phyloP scores from a whole-genome alignment of 30 jellyfish, hydroid and myxozoan species.

The Hydractinia symbiolongicarpus region DNA sequence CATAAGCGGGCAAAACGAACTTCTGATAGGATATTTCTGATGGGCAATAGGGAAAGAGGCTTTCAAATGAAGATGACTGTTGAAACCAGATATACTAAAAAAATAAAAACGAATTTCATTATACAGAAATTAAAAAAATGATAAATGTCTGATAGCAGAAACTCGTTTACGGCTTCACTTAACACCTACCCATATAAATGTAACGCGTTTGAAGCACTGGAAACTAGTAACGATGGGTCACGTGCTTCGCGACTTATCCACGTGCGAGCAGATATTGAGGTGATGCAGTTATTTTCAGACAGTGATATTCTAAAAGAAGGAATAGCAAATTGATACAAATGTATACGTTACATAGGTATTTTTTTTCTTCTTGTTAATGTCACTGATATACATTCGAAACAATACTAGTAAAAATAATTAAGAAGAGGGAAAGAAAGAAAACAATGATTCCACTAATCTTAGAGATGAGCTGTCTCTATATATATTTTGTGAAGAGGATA shows the following conservation, averaged over 20 bases:
- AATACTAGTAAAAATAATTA: too few relatives aligned
- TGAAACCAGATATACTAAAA: slow-evolving; percentile 37
- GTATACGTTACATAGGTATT: too few relatives aligned
- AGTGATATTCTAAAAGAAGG: slow-evolving; percentile 39
- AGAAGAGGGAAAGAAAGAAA: too few relatives aligned
- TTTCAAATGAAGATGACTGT: slow-evolving; percentile 56
- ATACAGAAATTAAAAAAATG: not conserved
- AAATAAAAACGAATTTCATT: not conserved
- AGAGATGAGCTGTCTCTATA: too few relatives aligned
- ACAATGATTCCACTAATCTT: too few relatives aligned
- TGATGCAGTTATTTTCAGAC: slow-evolving; percentile 65
- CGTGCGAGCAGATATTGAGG: slow-evolving; percentile 81
- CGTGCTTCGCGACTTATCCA: slow-evolving; percentile 98
- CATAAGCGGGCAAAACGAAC: slow-evolving; percentile 94
- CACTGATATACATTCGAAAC: too few relatives aligned
- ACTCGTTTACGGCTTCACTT: not conserved
- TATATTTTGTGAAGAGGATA: too few relatives aligned
- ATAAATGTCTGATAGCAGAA: not conserved
- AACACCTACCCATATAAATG: slow-evolving; percentile 46
- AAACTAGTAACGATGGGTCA: slow-evolving; percentile 78
- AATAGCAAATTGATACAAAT: not conserved
- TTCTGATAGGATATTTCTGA: slow-evolving; percentile 47
- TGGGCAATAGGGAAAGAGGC: slow-evolving; percentile 66
- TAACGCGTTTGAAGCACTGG: slow-evolving; percentile 48
- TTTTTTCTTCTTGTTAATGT: too few relatives aligned